phyloP scores from a whole-genome alignment of 2,888 invertebrate genomes.

The Shargacucullia verbasci region DNA sequence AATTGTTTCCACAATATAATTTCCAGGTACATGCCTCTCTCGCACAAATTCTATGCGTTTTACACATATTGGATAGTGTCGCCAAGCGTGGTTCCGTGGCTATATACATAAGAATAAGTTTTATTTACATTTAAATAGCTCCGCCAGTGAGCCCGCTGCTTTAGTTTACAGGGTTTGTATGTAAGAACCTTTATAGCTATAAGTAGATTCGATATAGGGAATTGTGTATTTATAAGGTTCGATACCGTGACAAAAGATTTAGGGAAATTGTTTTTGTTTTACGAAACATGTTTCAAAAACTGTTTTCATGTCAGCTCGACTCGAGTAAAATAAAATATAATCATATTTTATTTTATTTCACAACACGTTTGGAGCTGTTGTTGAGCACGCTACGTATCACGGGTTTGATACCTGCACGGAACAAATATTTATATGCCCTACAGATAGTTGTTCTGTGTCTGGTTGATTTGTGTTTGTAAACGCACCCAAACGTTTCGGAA shows the following conservation, averaged over 20 bases:
- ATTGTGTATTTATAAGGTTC: constrained; percentile 29
- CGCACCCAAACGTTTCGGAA: no score
- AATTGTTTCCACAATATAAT: constrained; percentile 2
- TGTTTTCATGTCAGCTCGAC: no score
- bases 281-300: no score
- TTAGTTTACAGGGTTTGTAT: constrained; percentile 24
- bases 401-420: no score
- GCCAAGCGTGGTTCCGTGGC: constrained; percentile 20
- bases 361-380: no score
- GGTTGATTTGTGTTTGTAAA: no score
- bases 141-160: constrained; percentile 20
- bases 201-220: constrained; percentile 25
- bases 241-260: background rate
- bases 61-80: constrained; percentile 11
- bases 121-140: constrained; percentile 66
- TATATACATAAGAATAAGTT: constrained; percentile 54
- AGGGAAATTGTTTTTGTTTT: background rate
- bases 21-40: background rate
- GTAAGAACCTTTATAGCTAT: constrained; percentile 30
- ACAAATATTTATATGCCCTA: no score
- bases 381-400: no score
- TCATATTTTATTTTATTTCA: no score
- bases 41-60: constrained; percentile 18
- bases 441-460: no score
- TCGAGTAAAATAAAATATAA: no score